Evolutionary conservation across 2,797 vertebrate genomes (phyloP).

Genomic region (Anolis apletophallus): DNA sequence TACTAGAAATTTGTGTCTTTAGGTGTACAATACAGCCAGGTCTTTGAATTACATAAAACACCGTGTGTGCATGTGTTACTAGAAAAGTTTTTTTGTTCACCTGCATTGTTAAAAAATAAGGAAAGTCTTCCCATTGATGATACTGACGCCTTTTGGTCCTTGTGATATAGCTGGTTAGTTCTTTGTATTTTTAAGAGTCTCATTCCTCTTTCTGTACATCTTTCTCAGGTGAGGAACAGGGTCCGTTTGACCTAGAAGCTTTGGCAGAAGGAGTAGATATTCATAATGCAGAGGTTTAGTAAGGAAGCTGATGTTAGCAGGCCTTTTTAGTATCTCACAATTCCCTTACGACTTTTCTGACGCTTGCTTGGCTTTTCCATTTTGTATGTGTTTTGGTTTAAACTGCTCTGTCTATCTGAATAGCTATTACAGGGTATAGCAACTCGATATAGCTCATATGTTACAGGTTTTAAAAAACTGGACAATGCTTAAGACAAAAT

Average conservation of each 20-base stretch:
- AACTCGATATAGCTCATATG: constrained; percentile 45
- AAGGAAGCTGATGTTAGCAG: constrained; percentile 64
- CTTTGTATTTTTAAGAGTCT: constrained; percentile 68
- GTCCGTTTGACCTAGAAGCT: constrained; percentile 84
- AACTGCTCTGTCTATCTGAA: constrained; percentile 51
- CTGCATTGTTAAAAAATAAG: constrained; percentile 71
- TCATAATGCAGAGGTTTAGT: constrained; percentile 74
- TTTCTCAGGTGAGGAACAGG: constrained; percentile 71
- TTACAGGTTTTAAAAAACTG: constrained; percentile 48
- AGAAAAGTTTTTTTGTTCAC: constrained; percentile 74
- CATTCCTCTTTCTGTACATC: constrained; percentile 81
- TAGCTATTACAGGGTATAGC: constrained; percentile 38
- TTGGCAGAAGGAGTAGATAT: constrained; percentile 84
- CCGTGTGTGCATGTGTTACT: constrained; percentile 65
- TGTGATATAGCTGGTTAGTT: constrained; percentile 72
- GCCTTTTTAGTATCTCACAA: constrained; percentile 43
- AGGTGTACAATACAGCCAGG: constrained; percentile 75
- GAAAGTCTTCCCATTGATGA: constrained; percentile 72
- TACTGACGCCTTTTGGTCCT: constrained; percentile 82
- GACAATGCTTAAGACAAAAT: constrained; percentile 50
- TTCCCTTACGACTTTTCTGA: constrained; percentile 22
- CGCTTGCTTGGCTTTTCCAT: constrained; percentile 49
- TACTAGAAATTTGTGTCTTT: constrained; percentile 74
- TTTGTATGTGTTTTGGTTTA: constrained; percentile 51
- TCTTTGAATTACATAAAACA: constrained; percentile 65